Evolutionary conservation across 2,888 invertebrate genomes (phyloP), one percentile per base, ranked within the genome.

Genomic region (Loripinus fragilis): DNA sequence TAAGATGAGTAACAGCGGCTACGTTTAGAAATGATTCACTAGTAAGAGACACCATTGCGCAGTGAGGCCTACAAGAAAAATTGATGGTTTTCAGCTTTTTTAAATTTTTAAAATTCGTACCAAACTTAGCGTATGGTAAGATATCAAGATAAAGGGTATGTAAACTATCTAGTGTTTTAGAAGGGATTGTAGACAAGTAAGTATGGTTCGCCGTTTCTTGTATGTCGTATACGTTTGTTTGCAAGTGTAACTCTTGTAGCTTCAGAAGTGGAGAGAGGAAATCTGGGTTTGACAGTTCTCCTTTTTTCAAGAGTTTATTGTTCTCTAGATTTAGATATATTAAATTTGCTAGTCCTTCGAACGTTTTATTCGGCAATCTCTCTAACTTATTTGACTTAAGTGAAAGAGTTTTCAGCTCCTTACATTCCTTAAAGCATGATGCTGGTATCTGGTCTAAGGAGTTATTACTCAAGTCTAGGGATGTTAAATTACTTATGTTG

Each of bases 121-220:
- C 17, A 25, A 64, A 55, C 5, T 25, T 30, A 15, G 25, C 45
- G 38, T 45, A 23, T 33, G 41, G 28, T 17, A 70, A 7, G 7
- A 70, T 70, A 48, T 75, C 75, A 17, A 75, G 38, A n/a, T 64
- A 50, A 20, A 75, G n/a, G 25, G 7, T 20, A 10, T 60, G 25
- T 20, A 75, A 42, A 17, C 1, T 1, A 8, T 2, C 2, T 2
- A 67, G n/a, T 7, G 45, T 2, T 2, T 20, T 20, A 2, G 2
- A 2, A 5, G 5, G 41, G 8, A 45, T 41, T 41, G 38, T 60
- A 17, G 60, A 33, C 1, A 60, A 20, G 28, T 60, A 60, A 33
- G 5, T 2, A 5, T 3, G 1, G 3, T 5, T 33, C 1, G 3
- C 17, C 3, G 5, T 52, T 2, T 52, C 12, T 7, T 30, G 3